Conservation (phyloP, 2,113 vertebrate genomes). For the Ramphastos sulfuratus region DNA sequence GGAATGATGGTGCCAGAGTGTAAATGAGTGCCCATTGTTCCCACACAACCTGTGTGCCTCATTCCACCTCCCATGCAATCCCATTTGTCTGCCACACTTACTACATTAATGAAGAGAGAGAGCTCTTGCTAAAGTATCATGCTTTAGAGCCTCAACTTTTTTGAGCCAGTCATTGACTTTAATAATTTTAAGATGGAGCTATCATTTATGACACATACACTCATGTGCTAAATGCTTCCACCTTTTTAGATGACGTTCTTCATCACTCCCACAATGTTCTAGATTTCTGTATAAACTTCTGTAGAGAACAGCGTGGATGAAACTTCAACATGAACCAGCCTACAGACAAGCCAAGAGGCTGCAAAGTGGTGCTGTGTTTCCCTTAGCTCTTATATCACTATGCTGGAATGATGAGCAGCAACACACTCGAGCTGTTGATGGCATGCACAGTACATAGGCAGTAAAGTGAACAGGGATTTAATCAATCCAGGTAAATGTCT, state of each 20-base stretch:
- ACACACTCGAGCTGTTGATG: not conserved
- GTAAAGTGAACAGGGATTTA: not conserved
- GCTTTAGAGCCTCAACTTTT: not conserved
- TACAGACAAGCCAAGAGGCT: not conserved
- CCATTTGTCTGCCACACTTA: not conserved
- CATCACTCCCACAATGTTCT: rapidly evolving
- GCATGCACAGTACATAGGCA: not conserved
- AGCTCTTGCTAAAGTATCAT: not conserved
- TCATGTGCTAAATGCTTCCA: not conserved
- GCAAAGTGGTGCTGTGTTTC: rapidly evolving
- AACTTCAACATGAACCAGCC: not conserved
- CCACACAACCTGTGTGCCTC: not conserved
- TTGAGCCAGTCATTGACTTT: not conserved
- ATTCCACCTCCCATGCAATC: not conserved
- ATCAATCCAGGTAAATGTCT: not conserved
- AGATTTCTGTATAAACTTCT: not conserved
- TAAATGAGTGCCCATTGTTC: not conserved
- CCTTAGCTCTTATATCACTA: not conserved
- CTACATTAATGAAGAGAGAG: not conserved
- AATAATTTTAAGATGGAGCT: not conserved
- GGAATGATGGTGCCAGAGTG: not conserved
- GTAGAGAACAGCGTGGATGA: not conserved
- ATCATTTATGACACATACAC: not conserved
- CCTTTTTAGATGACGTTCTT: not conserved
- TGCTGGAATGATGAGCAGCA: not conserved